phyloP scores from a whole-genome alignment of 2,113 vertebrate genomes.

The Colinus virginianus region DNA sequence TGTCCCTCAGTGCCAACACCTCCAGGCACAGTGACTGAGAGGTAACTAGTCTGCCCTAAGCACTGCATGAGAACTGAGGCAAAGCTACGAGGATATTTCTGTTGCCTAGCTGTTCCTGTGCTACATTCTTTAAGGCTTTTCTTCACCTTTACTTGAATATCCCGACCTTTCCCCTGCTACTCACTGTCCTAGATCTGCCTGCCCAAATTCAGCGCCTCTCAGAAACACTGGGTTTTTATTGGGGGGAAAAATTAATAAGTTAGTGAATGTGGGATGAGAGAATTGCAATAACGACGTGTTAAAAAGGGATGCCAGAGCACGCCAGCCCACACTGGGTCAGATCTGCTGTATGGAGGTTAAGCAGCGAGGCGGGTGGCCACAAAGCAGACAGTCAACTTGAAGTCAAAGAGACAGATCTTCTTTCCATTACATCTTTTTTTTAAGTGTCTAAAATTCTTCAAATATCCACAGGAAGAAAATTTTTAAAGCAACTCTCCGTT shows the following conservation, averaged over 20 bases:
- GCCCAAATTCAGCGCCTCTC: not conserved
- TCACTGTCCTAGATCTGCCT: not conserved
- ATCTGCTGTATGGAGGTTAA: not conserved
- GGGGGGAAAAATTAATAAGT: not conserved
- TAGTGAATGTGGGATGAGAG: slow-evolving; percentile 5
- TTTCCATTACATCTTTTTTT: not conserved
- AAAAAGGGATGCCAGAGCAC: not conserved
- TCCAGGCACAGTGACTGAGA: no score
- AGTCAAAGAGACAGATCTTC: slow-evolving; percentile 52
- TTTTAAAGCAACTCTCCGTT: slow-evolving; percentile 19
- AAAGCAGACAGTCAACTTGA: slow-evolving; percentile 56
- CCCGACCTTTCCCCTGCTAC: not conserved
- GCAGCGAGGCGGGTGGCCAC: not conserved
- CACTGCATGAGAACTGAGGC: not conserved
- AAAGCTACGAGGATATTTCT: not conserved
- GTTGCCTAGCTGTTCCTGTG: not conserved
- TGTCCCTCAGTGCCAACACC: not conserved
- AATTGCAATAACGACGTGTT: not conserved
- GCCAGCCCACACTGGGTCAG: not conserved
- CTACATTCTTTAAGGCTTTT: not conserved
- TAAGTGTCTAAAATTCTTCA: not conserved
- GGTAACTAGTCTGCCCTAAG: not conserved
- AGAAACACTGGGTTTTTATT: not conserved
- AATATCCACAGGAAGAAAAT: not conserved
- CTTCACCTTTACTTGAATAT: not conserved